A percentile compares a stretch with the other conserved stretches of the same genome.
Conservation (phyloP, 1,140 invertebrate genomes). For the Coenobita brevimanus region DNA sequence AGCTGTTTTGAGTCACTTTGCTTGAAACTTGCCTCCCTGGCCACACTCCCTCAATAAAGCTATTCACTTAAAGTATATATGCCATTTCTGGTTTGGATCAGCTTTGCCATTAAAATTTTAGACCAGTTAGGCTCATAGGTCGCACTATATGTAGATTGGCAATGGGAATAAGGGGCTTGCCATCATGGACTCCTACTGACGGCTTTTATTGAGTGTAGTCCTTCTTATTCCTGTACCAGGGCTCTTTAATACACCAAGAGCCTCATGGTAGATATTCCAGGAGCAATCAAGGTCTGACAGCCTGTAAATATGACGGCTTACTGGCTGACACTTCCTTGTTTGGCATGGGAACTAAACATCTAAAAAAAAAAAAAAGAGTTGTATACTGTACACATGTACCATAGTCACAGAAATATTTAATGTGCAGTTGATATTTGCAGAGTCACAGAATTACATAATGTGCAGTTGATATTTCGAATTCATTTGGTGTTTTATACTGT, state of each 20-base stretch:
- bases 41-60: slow-evolving; percentile 23
- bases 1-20: slow-evolving; percentile 53
- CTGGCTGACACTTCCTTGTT: too few species aligned
- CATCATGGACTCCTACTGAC: slow-evolving; percentile 28
- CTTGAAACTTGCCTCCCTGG: slow-evolving; percentile 39
- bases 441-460: too few species aligned
- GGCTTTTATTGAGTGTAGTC: slow-evolving; percentile 15
- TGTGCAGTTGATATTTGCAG: too few species aligned
- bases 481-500: neutral
- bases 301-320: too few species aligned
- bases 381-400: too few species aligned
- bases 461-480: neutral
- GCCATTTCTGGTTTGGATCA: neutral
- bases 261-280: neutral
- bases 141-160: neutral
- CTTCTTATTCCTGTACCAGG: neutral
- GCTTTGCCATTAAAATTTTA: neutral
- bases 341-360: too few species aligned
- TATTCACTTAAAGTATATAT: neutral
- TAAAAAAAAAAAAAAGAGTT: too few species aligned
- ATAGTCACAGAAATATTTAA: too few species aligned
- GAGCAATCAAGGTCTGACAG: too few species aligned
- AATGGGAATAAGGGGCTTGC: slow-evolving; percentile 11
- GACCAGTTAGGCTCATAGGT: neutral
- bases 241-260: neutral